Evolutionary conservation across 2,797 vertebrate species (phyloP).

Genomic region (Pogonophryne albipinna): DNA sequence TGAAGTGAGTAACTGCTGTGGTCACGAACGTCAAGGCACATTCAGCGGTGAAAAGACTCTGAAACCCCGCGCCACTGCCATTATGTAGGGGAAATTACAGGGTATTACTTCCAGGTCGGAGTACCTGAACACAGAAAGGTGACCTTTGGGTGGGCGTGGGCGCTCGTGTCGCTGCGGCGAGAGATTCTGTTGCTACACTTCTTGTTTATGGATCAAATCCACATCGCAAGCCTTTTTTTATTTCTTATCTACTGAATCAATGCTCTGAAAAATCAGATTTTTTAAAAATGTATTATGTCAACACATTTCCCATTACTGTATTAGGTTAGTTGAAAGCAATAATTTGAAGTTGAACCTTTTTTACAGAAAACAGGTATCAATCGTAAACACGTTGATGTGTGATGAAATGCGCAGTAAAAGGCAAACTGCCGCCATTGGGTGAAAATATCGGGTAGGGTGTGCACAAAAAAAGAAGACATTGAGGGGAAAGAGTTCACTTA

Average conservation of each 20-base stretch:
- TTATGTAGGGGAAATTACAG: conserved; percentile 63
- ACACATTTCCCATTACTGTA: too few species aligned
- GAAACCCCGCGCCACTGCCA: conserved; percentile 37
- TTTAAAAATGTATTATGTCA: too few species aligned
- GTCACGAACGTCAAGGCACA: conserved; percentile 10
- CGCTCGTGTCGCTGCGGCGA: conserved; percentile 33
- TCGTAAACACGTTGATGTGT: conserved; percentile 42
- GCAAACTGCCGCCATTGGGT: conserved; percentile 20
- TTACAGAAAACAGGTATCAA: conserved; percentile 31
- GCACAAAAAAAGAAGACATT: conserved; percentile 19
- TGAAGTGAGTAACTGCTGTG: conserved; percentile 35
- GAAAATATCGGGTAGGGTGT: conserved; percentile 25
- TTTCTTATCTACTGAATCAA: conserved; percentile 27
- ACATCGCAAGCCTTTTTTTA: conserved; percentile 25
- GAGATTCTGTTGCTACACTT: conserved; percentile 10
- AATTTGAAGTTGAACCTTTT: too few species aligned
- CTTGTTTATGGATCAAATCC: conserved; percentile 52
- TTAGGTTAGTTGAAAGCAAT: too few species aligned
- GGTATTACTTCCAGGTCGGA: conserved; percentile 77
- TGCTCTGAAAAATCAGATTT: neutral
- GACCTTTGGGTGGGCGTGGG: conserved; percentile 65
- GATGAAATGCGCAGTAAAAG: conserved; percentile 41
- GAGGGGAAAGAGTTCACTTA: conserved; percentile 43
- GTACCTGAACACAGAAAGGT: conserved; percentile 63
- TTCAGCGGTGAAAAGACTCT: conserved; percentile 21